Evolutionary conservation across 2,888 invertebrate genomes (phyloP), one percentile per base, ranked within the genome.

Genomic region (Alloscopus bannaensis): DNA sequence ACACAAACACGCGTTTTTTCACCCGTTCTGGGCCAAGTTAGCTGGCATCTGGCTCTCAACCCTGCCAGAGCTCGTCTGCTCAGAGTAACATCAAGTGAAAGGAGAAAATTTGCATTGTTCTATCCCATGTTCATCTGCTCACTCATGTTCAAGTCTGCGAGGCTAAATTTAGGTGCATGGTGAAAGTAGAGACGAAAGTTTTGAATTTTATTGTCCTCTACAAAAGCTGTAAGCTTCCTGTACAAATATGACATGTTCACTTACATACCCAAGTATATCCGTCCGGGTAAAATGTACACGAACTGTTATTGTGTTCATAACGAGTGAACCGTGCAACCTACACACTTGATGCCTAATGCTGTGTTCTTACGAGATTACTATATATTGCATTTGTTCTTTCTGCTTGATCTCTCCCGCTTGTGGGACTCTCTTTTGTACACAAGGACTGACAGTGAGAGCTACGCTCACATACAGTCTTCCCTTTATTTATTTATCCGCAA

Each of bases 131-230:
- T 36, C 36, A 36, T 13, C 13, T 36, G 6, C 36, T n/a, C n/a
- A n/a, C 36, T 8, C 13, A 36, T 36, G 13, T 36, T 36, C 13
- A 36, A 8, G 13, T 36, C 6, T 36, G 6, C 8, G 36, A 13
- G 13, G 36, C 36, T 8, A 36, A 36, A 36, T 36, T 36, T 6
- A 8, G 36, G 13, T 8, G 36, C 6, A 13, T 6, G 13, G 36
- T 8, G 36, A 13, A 36, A 36, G 8, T 8, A 36, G 36, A 36
- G 36, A 62, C 24, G 71, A 60, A 62, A 71, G 60, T 71, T 71
- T 60, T 50, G 50, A 60, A 71, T 71, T 71, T 71, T 62, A 71
- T 62, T 62, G 62, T 71, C 62, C 62, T 47, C 45, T 62, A 42
- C 36, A 6, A 36, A 40, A 55, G 40, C 31, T 57, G 31, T 68